Base-by-base conservation (phyloP, 2,797 vertebrate genomes). In the Chaetophractus vellerosus region DNA sequence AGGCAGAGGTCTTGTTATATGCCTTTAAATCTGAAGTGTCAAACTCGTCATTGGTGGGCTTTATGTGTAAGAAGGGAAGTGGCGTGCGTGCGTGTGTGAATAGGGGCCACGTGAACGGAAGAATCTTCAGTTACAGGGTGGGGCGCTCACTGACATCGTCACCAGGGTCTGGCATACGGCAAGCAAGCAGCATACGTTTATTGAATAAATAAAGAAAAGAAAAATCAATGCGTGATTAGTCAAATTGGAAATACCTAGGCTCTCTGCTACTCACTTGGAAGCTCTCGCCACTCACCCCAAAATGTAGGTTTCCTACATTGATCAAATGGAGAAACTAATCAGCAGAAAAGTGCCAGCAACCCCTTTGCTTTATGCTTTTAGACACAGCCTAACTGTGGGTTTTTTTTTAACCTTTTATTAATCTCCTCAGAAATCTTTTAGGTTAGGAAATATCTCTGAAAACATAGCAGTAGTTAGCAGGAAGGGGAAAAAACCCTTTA, bases 351-450 rank as follows among this genome's bases (percentile, higher is more conserved):
- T 80, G 55, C 63, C 6, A 5, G 79, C 10, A 59, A 19, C 36
- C 36, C 28, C 33, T 85, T 66, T 41, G 33, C 45, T 93, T 95
- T 69, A 76, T 74, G 14, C 36, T 78, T 86, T 68, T 36, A 88
- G 61, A 79, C 33, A 82, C 48, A 69, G 59, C 84, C 23, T 79
- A 91, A 90, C 45, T 69, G 74, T 28, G 2, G 66, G 26, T 87
- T 93, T 95, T 85, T 31, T 96, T 64, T 18, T 18, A 55, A 86
- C 55, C 28, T 87, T 55, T 92, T 78, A 80, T 94, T 95, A 85
- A 41, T 82, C 61, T 52, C 57, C 28, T 12, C 59, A 83, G 88
- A 88, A 90, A 86, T 92, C 74, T 82, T 87, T 90, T 59, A 85
- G 45, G 68, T 45, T 74, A 78, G 72, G 52, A 90, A 96, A 89